phyloP scores from a whole-genome alignment of 2,888 invertebrate species.

The Euplagia quadripunctaria region DNA sequence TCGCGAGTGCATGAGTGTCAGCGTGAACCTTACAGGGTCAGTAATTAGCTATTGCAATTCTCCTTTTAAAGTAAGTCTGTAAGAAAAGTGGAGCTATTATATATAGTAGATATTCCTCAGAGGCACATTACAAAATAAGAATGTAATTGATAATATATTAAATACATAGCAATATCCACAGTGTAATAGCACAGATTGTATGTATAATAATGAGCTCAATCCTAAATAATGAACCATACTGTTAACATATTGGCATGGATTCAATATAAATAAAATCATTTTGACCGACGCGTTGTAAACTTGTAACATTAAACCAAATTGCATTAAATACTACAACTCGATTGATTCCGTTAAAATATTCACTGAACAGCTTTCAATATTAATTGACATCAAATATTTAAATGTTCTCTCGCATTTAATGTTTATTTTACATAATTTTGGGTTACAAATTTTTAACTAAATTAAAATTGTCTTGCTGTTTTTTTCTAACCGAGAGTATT shows the following conservation, averaged over 20 bases:
- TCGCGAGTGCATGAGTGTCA: too few species aligned
- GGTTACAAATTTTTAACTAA: conserved; percentile 5
- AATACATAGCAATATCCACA: neutral
- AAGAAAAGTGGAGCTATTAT: neutral
- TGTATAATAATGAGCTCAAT: neutral
- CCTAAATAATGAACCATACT: neutral
- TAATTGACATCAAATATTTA: conserved; percentile 21
- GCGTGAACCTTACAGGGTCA: too few species aligned
- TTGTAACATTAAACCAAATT: conserved; percentile 11
- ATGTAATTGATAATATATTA: neutral
- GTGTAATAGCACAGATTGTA: neutral
- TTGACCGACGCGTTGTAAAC: neutral
- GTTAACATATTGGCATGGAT: neutral
- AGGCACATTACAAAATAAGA: neutral
- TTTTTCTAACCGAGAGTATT: neutral
- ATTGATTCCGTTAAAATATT: conserved; percentile 18
- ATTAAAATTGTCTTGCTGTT: neutral
- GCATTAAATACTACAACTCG: conserved; percentile 11
- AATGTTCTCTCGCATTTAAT: conserved; percentile 9
- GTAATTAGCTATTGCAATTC: too few species aligned
- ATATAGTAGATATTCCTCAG: neutral
- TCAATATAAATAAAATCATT: conserved; percentile 5
- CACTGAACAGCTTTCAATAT: conserved; percentile 8
- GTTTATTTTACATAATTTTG: neutral
- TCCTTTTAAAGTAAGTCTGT: neutral